Evolutionary conservation across 2,888 invertebrate genomes (phyloP).

Genomic region (Altica lythri): DNA sequence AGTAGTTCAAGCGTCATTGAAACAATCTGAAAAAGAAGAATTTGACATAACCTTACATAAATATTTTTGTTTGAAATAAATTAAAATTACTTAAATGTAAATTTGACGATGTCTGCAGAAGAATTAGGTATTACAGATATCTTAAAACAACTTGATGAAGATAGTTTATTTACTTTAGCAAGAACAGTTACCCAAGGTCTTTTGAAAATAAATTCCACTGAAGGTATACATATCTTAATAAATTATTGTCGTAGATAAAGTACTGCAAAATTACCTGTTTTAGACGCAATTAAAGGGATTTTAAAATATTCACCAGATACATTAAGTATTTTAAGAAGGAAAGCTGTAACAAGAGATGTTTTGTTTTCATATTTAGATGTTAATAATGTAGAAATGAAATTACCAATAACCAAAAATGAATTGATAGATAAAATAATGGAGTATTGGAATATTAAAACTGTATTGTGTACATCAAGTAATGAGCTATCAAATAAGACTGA

Average conservation of each 20-base stretch:
- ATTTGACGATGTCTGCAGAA: slow-evolving; percentile 1
- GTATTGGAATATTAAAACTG: slow-evolving; percentile 54
- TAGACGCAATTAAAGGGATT: slow-evolving; percentile 62
- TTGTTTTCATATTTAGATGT: slow-evolving; percentile 62
- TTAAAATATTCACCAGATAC: slow-evolving; percentile 59
- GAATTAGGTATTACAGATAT: slow-evolving; percentile 31
- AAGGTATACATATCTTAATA: slow-evolving; percentile 43
- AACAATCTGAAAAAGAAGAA: no score
- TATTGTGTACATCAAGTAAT: no score
- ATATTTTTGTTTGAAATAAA: not conserved
- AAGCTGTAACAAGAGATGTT: slow-evolving; percentile 60
- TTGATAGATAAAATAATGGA: slow-evolving; percentile 58
- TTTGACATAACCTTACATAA: no score
- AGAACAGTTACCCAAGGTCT: slow-evolving; percentile 52
- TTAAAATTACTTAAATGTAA: not conserved
- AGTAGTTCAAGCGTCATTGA: no score
- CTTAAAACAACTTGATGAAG: slow-evolving; percentile 43
- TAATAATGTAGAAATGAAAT: slow-evolving; percentile 55
- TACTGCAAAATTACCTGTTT: slow-evolving; percentile 34
- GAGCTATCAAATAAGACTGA: no score
- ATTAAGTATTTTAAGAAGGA: slow-evolving; percentile 59
- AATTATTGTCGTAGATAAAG: not conserved
- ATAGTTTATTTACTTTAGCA: slow-evolving; percentile 45
- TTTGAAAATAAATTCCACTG: slow-evolving; percentile 43
- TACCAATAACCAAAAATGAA: slow-evolving; percentile 60